Evolutionary conservation across 2,888 invertebrate species (phyloP).

Genomic region (Tuta absoluta): DNA sequence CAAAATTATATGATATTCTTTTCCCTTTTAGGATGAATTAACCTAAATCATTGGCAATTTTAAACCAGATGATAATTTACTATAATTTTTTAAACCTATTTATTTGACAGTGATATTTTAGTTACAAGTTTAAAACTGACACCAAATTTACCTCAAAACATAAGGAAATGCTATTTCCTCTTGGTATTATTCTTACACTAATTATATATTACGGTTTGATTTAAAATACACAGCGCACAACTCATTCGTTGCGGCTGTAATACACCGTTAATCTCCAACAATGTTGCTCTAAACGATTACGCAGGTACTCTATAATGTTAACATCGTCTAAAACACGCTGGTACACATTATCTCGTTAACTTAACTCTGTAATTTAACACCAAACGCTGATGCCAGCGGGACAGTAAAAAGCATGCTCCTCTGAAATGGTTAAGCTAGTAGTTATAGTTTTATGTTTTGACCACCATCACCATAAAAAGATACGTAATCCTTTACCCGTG

Average conservation of each 20-base stretch:
- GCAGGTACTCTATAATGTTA: slow-evolving; percentile 44
- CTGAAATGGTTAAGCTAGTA: neutral
- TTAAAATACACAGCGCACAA: neutral
- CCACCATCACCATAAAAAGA: too few relatives aligned
- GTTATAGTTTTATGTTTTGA: slow-evolving; percentile 1
- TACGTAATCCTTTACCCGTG: too few relatives aligned
- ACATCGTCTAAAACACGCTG: slow-evolving; percentile 55
- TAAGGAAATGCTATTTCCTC: too few relatives aligned
- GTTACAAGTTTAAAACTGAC: too few relatives aligned
- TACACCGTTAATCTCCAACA: slow-evolving; percentile 28
- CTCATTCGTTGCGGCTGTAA: neutral
- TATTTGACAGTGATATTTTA: too few relatives aligned
- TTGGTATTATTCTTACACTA: too few relatives aligned
- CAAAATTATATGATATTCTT: too few relatives aligned
- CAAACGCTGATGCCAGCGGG: slow-evolving; percentile 24
- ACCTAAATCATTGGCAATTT: too few relatives aligned
- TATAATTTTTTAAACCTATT: too few relatives aligned
- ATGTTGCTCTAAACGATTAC: slow-evolving; percentile 30
- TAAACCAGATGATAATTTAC: too few relatives aligned
- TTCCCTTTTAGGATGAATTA: too few relatives aligned
- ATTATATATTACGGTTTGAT: neutral
- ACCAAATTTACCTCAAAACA: too few relatives aligned
- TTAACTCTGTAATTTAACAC: slow-evolving; percentile 48
- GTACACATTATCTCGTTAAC: slow-evolving; percentile 56
- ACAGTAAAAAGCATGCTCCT: slow-evolving; percentile 16